Evolutionary conservation across 1,140 invertebrate species (phyloP), one percentile per base, ranked within the genome.

Genomic region (Heliothis virescens): DNA sequence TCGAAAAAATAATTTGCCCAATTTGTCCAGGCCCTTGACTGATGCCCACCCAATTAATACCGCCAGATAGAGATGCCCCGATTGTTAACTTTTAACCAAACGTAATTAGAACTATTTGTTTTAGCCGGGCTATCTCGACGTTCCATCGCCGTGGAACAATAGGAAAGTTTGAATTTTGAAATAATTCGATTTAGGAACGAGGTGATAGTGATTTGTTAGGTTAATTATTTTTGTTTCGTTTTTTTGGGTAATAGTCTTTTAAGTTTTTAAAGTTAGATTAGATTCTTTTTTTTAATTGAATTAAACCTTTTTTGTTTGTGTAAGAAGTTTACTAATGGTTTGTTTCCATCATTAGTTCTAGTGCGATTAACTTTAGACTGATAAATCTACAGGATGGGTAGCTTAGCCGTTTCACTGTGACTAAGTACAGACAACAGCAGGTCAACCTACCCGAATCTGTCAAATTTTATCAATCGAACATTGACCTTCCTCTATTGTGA

Each of bases 81-180:
- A 90, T 89, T 83, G 87, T 90, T 92, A 92, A 90, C 91, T 89
- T 82, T 59, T 80, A 84, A 79, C 84, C 86, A 79, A 82, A 85
- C 86, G 88, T 94, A 92, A 94, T 94, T 94, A 91, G 89, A 86
- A 85, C 85, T 90, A 94, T 94, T 94, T 92, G 91, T 94, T 90
- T 89, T 89, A 71, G 82, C 67, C 72, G 83, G 76, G 74, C 87
- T 92, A 92, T 94, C 91, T 77, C 50, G 63, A 34, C 52, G 74
- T 67, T 77, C 76, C 72, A 91, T 88, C 87, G 72, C 77, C 79
- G 79, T 79, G 15, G 73, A 89, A 93, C 90, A 94, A 93, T 92
- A 85, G 90, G 83, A 85, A 90, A 87, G 87, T 85, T 79, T 76
- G 80, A 63, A 85, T 85, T 86, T 86, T 85, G 82, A 87, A 88